phyloP scores from a whole-genome alignment of 2,888 invertebrate species.

The Agapostemon virescens region DNA sequence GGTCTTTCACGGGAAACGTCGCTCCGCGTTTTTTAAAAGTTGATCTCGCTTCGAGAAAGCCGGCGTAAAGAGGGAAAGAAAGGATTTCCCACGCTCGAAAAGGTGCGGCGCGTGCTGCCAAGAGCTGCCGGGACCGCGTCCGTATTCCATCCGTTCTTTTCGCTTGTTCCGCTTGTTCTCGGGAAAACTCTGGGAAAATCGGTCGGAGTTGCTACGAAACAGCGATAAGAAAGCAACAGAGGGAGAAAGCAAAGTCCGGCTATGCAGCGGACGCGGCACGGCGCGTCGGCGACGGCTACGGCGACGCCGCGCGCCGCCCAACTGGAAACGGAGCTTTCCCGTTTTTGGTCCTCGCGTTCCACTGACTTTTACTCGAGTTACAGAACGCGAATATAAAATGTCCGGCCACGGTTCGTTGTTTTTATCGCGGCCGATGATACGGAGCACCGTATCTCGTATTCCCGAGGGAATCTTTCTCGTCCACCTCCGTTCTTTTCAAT shows the following conservation, averaged over 20 bases:
- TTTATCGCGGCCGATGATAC: constrained; percentile 6
- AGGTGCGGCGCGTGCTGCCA: constrained; percentile 46
- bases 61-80: constrained; percentile 19
- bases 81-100: constrained; percentile 48
- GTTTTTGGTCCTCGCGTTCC: not conserved
- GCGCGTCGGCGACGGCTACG: not conserved
- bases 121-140: constrained; percentile 45
- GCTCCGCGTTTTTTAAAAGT: constrained; percentile 19
- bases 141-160: constrained; percentile 19
- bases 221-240: constrained; percentile 49
- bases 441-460: not conserved
- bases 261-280: not conserved
- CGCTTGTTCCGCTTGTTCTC: not conserved
- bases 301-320: not conserved
- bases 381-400: constrained; percentile 21
- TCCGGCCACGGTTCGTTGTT: not conserved
- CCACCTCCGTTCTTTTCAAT: not conserved
- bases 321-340: constrained; percentile 6
- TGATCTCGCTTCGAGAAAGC: constrained; percentile 38
- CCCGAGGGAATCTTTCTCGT: constrained; percentile 2
- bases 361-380: constrained; percentile 21
- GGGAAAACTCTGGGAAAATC: constrained; percentile 51
- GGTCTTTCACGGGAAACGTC: constrained; percentile 30
- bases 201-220: constrained; percentile 37
- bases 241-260: constrained; percentile 38